Base-by-base conservation (phyloP, 2,888 invertebrate genomes). In the Mimumesa dahlbomi region DNA sequence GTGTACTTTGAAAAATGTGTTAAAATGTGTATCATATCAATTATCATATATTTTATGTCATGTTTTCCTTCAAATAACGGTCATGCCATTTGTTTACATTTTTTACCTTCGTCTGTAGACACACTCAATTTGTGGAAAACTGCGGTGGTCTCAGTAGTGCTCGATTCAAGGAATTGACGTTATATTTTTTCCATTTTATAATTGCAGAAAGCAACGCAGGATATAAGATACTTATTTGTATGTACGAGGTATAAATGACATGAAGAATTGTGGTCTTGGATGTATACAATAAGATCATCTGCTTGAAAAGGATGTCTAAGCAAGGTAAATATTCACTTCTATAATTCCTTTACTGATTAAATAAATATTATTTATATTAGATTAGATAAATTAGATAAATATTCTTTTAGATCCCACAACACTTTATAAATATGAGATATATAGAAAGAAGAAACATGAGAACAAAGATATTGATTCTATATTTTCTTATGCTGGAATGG, bases 31-130 rank as follows among this genome's bases (percentile, higher is more conserved):
- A 5, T 0, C 5, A 1, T 4, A 5, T 14, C 11, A 13, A 46
- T 29, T 45, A 40, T 7, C 1, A n/a, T 19, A 0, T 31, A 6
- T 18, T 49, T 18, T 25, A 13, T 42, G 22, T 43, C 3, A 63
- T 31, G n/a, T 13, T 38, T 53, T 22, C 18, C 2, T 34, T 42
- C 14, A 5, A 48, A 48, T 56, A 11, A 1, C 0, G 14, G 6
- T 16, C n/a, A 9, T 42, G 7, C 25, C 48, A n/a, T 48, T 62
- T 70, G 67, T 70, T 70, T 59, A 56, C 21, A 25, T 9, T 3
- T 7, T 18, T 6, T 13, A 1, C 50, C 50, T 38, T 36, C 2
- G 14, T 18, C 4, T 16, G 9, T 16, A 38, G 25, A 9, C 31
- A 2, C 13, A 4, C 19, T 2, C 43, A 38, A 25, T 58, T 43